phyloP scores from a whole-genome alignment of 2,888 invertebrate species.

The Ophioninae sp. region DNA sequence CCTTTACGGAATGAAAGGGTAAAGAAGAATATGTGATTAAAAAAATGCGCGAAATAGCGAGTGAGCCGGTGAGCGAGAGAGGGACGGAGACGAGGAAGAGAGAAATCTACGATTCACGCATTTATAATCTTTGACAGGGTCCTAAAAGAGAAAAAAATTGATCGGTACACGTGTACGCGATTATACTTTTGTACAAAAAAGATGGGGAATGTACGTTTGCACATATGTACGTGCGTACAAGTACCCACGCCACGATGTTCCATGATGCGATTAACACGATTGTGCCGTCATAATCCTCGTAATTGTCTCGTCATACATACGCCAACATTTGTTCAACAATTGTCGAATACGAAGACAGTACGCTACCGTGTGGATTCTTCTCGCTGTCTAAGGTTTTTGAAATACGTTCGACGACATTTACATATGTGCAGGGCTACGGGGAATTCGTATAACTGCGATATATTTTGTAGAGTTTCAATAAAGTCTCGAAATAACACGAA shows the following conservation, averaged over 20 bases:
- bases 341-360: too few relatives aligned
- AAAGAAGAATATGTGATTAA: too few relatives aligned
- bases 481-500: conserved; percentile 38
- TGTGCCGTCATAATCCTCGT: too few relatives aligned
- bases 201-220: conserved; percentile 12
- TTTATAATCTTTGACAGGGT: conserved; percentile 28
- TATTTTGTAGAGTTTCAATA: conserved; percentile 26
- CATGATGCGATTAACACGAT: too few relatives aligned
- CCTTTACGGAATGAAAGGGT: conserved; percentile 14
- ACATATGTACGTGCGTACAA: not conserved
- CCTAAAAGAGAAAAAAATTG: conserved; percentile 14
- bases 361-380: too few relatives aligned
- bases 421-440: not conserved
- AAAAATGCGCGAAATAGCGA: not conserved
- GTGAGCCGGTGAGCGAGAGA: not conserved
- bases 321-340: too few relatives aligned
- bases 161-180: conserved; percentile 6
- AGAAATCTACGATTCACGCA: conserved; percentile 29
- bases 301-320: too few relatives aligned
- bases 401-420: not conserved
- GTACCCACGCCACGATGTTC: too few relatives aligned
- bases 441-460: conserved; percentile 14
- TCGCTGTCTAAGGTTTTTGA: too few relatives aligned
- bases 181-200: conserved; percentile 33
- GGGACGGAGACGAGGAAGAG: not conserved